phyloP scores from a whole-genome alignment of 2,113 vertebrate species.

The Balaeniceps rex region DNA sequence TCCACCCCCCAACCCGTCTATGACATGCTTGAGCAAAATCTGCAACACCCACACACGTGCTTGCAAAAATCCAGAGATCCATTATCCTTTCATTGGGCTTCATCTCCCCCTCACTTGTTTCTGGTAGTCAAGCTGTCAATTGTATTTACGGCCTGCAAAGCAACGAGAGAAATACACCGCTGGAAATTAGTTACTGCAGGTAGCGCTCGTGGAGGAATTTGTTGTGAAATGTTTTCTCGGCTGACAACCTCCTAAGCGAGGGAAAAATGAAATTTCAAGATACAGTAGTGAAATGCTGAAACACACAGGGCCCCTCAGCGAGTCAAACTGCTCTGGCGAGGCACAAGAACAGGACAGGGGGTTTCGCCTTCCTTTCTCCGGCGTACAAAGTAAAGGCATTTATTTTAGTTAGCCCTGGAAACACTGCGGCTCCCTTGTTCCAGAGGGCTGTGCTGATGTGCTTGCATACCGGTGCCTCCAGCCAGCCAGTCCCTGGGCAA shows the following conservation, averaged over 20 bases:
- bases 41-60: constrained; percentile 1
- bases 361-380: neutral
- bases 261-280: neutral
- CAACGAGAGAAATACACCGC: neutral
- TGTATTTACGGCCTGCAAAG: constrained; percentile 10
- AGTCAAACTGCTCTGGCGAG: neutral
- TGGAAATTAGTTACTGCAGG: neutral
- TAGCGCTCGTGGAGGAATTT: neutral
- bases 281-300: neutral
- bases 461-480: neutral
- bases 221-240: neutral
- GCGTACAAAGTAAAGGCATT: neutral
- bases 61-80: neutral
- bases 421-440: neutral
- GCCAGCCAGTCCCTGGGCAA: neutral
- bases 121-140: neutral
- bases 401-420: neutral
- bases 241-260: neutral
- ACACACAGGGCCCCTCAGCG: neutral
- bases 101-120: neutral
- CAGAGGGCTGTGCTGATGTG: neutral
- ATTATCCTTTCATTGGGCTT: constrained; percentile 12
- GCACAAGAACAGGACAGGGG: neutral
- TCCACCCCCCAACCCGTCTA: neutral
- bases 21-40: neutral